These are phyloP conservation scores for Etheostoma nigrum DNA, from an alignment of 2,797 vertebrate genomes.

Conservation along the genomic window DNA sequence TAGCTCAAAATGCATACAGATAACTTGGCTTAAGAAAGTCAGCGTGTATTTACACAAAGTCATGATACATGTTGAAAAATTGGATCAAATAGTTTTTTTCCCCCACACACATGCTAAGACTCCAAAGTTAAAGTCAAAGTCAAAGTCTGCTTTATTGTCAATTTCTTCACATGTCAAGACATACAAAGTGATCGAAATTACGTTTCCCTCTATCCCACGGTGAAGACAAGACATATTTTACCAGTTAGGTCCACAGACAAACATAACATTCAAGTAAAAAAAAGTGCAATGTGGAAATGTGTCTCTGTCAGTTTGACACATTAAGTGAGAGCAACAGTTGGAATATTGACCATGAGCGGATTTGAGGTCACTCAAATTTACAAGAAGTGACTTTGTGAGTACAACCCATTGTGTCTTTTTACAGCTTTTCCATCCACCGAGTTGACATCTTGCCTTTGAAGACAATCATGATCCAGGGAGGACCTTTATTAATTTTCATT, in stretches of 20 bases:
- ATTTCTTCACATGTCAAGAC: no score
- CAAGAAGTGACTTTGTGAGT: not conserved
- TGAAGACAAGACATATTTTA: no score
- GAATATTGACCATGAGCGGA: not conserved
- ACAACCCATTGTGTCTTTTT: not conserved
- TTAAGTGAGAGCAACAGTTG: not conserved
- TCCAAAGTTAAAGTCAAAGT: not conserved
- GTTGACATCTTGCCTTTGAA: not conserved
- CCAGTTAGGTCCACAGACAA: no score
- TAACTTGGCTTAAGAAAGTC: no score
- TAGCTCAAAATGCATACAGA: no score
- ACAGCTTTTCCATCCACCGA: not conserved
- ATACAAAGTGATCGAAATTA: no score
- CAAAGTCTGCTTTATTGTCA: no score
- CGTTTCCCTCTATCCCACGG: no score
- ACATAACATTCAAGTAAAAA: no score
- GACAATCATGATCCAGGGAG: not conserved
- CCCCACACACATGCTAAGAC: not conserved
- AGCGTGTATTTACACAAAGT: no score
- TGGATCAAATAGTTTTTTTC: rapidly evolving
- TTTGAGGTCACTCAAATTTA: not conserved
- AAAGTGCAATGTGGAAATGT: not conserved
- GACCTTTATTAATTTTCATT: not conserved
- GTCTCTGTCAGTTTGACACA: not conserved
- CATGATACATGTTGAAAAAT: not conserved